Conservation (phyloP, 2,113 vertebrate species). For the Amblyornis subalaris region DNA sequence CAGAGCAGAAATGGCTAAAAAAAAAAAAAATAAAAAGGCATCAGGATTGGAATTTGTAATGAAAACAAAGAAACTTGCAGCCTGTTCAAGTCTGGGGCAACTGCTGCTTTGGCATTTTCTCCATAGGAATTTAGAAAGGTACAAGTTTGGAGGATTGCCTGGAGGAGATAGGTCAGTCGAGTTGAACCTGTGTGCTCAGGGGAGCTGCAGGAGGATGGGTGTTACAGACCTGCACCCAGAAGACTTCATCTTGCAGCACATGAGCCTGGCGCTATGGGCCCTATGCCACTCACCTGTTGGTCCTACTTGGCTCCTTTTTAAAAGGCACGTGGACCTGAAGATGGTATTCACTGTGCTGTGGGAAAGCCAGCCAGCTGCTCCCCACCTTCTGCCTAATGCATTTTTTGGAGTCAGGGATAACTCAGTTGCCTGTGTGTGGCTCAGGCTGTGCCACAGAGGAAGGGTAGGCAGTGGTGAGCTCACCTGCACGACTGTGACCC, state of each 20-base stretch:
- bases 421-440: background rate
- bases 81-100: constrained; percentile 22
- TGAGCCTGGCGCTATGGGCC: background rate
- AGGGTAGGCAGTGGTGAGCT: background rate
- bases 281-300: background rate
- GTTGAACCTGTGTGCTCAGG: background rate
- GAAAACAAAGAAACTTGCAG: constrained; percentile 75
- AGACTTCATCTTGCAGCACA: background rate
- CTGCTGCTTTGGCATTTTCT: constrained; percentile 33
- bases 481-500: background rate
- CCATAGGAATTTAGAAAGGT: background rate
- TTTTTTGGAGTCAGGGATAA: background rate
- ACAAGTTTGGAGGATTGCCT: background rate
- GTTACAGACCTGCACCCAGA: background rate
- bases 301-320: background rate
- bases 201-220: background rate
- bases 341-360: background rate
- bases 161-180: background rate
- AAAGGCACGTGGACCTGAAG: background rate
- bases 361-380: background rate
- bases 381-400: background rate
- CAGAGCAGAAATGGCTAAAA: constrained; percentile 68
- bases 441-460: background rate
- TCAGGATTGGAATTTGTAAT: constrained; percentile 72
- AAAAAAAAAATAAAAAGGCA: constrained; percentile 62